Conservation (phyloP, 1,140 invertebrate genomes). For the Lordiphosa collinella region DNA sequence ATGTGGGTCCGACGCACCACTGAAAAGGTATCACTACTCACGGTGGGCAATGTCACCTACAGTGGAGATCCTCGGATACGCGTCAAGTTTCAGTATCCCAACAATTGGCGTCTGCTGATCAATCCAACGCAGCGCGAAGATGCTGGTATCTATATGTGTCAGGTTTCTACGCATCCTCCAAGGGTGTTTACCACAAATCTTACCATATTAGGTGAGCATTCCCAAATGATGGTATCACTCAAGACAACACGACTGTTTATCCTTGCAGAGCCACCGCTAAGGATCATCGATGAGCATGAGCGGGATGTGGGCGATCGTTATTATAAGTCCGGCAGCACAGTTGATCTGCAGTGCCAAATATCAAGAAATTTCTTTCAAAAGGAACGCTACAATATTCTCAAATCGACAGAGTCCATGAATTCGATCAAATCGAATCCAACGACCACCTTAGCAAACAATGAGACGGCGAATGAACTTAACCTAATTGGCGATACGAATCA, state of each 20-base stretch:
- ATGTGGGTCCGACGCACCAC: slow-evolving; percentile 88
- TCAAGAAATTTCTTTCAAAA: slow-evolving; percentile 79
- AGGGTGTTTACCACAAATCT: slow-evolving; percentile 84
- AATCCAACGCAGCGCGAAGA: slow-evolving; percentile 87
- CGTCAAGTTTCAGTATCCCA: slow-evolving; percentile 89
- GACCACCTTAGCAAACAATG: slow-evolving; percentile 21
- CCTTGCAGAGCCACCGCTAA: slow-evolving; percentile 83
- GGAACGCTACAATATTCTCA: slow-evolving; percentile 57
- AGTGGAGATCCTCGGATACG: slow-evolving; percentile 86
- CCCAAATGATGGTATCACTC: too few species aligned
- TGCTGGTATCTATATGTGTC: slow-evolving; percentile 90
- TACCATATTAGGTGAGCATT: slow-evolving; percentile 82
- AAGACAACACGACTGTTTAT: neutral
- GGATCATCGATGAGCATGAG: slow-evolving; percentile 85
- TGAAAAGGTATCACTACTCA: slow-evolving; percentile 87
- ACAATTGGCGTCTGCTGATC: slow-evolving; percentile 90
- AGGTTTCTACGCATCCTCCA: slow-evolving; percentile 92
- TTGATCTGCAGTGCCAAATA: slow-evolving; percentile 84
- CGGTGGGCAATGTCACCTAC: slow-evolving; percentile 87
- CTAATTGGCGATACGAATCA: slow-evolving; percentile 65
- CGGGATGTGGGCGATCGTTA: slow-evolving; percentile 85
- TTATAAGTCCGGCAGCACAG: slow-evolving; percentile 87
- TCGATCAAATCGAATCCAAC: neutral
- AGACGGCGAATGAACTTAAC: slow-evolving; percentile 45
- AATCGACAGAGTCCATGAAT: slow-evolving; percentile 35